Evolutionary conservation across 2,888 invertebrate genomes (phyloP).

Genomic region (Pandemis heparana): DNA sequence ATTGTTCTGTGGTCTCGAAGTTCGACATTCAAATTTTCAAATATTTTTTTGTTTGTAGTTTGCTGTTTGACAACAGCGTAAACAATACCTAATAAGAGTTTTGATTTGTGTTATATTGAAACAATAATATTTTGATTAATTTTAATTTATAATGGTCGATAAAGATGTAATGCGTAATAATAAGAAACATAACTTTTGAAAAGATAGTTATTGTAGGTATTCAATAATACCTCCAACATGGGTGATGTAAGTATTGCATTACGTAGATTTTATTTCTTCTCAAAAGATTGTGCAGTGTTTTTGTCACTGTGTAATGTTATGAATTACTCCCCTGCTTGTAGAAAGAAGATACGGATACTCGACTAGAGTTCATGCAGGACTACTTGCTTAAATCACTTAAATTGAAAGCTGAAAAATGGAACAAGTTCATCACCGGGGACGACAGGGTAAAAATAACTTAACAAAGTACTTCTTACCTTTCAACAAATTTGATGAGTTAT

Average conservation of each 20-base stretch:
- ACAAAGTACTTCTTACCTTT: not conserved
- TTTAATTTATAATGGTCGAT: not conserved
- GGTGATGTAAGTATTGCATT: slow-evolving; percentile 64
- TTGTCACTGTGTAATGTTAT: not conserved
- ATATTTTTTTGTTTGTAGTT: not conserved
- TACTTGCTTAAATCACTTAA: slow-evolving; percentile 90
- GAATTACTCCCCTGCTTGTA: slow-evolving; percentile 43
- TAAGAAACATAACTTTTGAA: not conserved
- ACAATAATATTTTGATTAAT: not conserved
- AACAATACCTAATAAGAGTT: slow-evolving; percentile 7
- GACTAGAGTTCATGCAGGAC: slow-evolving; percentile 92
- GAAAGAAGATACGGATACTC: slow-evolving; percentile 86
- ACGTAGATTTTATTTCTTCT: not conserved
- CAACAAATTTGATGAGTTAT: no score
- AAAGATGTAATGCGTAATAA: not conserved
- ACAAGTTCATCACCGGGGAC: slow-evolving; percentile 92
- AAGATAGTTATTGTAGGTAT: not conserved
- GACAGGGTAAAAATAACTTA: slow-evolving; percentile 80
- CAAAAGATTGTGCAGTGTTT: not conserved
- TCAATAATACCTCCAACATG: slow-evolving; percentile 51
- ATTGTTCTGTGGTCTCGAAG: not conserved
- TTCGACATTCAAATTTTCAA: slow-evolving; percentile 1
- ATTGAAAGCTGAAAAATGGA: slow-evolving; percentile 95
- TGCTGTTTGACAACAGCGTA: slow-evolving; percentile 6
- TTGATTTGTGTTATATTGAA: not conserved